Conservation (phyloP, 2,888 invertebrate genomes). For the Papilio elwesi region DNA sequence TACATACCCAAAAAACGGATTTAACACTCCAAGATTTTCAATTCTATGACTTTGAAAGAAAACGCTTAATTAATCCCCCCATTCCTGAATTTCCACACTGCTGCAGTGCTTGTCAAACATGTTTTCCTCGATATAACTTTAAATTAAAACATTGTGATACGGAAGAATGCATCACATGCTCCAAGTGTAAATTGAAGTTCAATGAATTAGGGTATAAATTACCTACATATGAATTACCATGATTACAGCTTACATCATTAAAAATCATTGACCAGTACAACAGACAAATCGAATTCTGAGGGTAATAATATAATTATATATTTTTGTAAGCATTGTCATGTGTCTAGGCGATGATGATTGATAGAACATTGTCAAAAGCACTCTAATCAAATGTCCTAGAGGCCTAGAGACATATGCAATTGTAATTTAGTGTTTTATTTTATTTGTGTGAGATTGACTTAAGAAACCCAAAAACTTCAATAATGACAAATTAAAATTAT, state of each 20-base stretch:
- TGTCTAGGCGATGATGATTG: constrained; percentile 61
- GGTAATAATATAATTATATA: constrained; percentile 48
- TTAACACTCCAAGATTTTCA: constrained; percentile 53
- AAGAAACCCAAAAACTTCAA: constrained; percentile 37
- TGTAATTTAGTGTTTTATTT: constrained; percentile 55
- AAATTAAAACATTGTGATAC: constrained; percentile 58
- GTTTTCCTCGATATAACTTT: constrained; percentile 58
- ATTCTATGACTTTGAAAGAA: constrained; percentile 61
- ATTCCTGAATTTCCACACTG: constrained; percentile 64
- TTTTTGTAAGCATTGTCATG: constrained; percentile 60
- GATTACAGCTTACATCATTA: constrained; percentile 51
- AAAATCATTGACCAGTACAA: constrained; percentile 16
- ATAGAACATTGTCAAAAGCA: constrained; percentile 70
- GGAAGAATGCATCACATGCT: constrained; percentile 56
- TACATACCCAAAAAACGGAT: constrained; percentile 52
- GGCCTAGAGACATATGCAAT: constrained; percentile 49
- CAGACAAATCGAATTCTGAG: constrained; percentile 26
- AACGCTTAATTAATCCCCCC: constrained; percentile 58
- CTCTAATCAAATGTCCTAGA: constrained; percentile 47
- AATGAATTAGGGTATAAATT: constrained; percentile 58
- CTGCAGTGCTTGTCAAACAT: constrained; percentile 60
- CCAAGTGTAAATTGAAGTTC: constrained; percentile 61
- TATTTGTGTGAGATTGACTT: constrained; percentile 50
- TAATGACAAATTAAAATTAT: constrained; percentile 48
- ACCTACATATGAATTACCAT: constrained; percentile 69